Evolutionary conservation across 2,113 vertebrate genomes (phyloP).

Genomic region (Brachypodius melanocephalos): DNA sequence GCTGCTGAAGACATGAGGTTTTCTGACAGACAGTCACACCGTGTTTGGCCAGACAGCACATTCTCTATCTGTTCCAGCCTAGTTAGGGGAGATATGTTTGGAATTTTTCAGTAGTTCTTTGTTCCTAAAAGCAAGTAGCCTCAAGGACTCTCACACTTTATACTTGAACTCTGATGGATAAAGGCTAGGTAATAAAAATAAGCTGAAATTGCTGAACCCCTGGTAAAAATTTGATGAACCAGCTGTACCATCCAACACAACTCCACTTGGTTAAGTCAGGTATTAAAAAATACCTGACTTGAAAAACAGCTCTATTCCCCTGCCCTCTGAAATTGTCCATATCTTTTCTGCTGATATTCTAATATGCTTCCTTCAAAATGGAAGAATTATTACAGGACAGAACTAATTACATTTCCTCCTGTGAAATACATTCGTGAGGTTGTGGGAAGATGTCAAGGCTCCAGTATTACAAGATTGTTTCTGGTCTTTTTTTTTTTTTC

Average conservation of each 20-base stretch:
- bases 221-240: constrained; percentile 38
- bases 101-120: constrained; percentile 38
- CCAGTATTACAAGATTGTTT: not conserved
- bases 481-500: not conserved
- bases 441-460: not conserved
- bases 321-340: not conserved
- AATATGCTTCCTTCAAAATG: not conserved
- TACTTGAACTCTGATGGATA: not conserved
- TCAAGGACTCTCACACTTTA: not conserved
- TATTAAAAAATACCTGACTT: not conserved
- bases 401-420: not conserved
- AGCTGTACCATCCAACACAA: not conserved
- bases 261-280: not conserved
- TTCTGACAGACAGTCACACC: constrained; percentile 20
- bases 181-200: constrained; percentile 23
- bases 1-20: not conserved
- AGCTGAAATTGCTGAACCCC: not conserved
- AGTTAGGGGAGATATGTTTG: not conserved
- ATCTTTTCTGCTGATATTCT: not conserved
- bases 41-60: constrained; percentile 9
- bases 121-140: constrained; percentile 19
- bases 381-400: not conserved
- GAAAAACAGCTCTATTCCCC: not conserved
- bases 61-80: not conserved
- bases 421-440: not conserved